These are phyloP conservation scores for Lacanobia oleracea DNA, from an alignment of 2,888 invertebrate species.

Conservation along the genomic window DNA sequence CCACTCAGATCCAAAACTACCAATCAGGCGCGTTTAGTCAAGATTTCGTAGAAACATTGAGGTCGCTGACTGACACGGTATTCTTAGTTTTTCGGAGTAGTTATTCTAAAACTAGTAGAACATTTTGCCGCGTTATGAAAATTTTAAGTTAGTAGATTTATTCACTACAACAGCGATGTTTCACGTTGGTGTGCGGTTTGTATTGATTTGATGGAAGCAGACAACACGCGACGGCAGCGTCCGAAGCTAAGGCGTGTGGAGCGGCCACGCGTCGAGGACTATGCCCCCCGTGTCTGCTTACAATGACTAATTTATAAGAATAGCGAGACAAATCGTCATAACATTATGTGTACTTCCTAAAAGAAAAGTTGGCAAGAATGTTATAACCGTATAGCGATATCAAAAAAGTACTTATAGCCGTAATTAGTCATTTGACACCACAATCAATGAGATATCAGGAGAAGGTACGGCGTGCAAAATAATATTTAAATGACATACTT, in stretches of 20 bases:
- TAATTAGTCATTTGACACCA: slow-evolving; percentile 18
- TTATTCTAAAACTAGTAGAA: slow-evolving; percentile 16
- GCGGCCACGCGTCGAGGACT: slow-evolving; percentile 72
- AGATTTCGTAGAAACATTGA: slow-evolving; percentile 51
- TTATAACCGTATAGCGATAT: slow-evolving; percentile 21
- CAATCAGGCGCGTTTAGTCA: slow-evolving; percentile 45
- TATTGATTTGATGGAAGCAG: slow-evolving; percentile 44
- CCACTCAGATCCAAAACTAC: slow-evolving; percentile 59
- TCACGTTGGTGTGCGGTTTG: slow-evolving; percentile 50
- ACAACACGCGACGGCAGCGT: slow-evolving; percentile 77
- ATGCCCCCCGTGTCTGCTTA: slow-evolving; percentile 72
- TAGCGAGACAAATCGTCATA: slow-evolving; percentile 62
- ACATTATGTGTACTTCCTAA: slow-evolving; percentile 43
- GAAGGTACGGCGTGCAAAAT: slow-evolving; percentile 8
- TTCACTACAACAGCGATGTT: neutral
- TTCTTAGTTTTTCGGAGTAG: slow-evolving; percentile 33
- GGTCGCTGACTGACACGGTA: slow-evolving; percentile 59
- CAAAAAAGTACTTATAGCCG: slow-evolving; percentile 15
- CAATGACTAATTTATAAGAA: slow-evolving; percentile 75
- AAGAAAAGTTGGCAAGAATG: slow-evolving; percentile 62
- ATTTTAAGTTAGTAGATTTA: neutral
- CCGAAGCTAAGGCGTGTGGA: slow-evolving; percentile 64
- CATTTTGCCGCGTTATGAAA: neutral
- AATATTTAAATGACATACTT: slow-evolving; percentile 9
- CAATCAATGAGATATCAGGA: slow-evolving; percentile 33